Evolutionary conservation across 2,797 vertebrate genomes (phyloP).

Genomic region (Cottoperca gobio): DNA sequence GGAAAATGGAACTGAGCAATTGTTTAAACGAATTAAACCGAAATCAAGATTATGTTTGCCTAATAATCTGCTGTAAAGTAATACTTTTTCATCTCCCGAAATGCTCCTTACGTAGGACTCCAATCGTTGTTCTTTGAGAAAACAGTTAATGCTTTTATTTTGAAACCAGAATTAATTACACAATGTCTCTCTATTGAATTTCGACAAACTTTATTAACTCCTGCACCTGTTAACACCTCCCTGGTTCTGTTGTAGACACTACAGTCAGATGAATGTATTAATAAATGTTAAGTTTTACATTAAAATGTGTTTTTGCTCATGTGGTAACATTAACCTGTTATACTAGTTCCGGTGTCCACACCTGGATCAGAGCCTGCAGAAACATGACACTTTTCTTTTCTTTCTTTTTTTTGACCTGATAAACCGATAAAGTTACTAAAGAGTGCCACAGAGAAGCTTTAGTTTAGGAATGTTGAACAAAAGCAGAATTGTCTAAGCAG

Average conservation of each 20-base stretch:
- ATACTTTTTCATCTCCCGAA: rapidly evolving
- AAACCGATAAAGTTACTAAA: background rate
- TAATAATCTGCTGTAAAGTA: background rate
- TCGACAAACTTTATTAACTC: background rate
- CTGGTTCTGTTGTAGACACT: too few relatives aligned
- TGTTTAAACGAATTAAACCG: background rate
- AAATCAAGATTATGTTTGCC: background rate
- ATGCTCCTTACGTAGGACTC: too few relatives aligned
- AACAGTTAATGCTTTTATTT: slow-evolving; percentile 50
- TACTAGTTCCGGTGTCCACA: background rate
- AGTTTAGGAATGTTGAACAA: background rate
- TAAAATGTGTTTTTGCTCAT: background rate
- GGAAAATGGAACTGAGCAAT: background rate
- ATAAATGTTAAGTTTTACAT: background rate
- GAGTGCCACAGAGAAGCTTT: background rate
- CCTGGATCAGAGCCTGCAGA: background rate
- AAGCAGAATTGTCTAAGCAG: too few relatives aligned
- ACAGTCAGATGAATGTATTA: background rate
- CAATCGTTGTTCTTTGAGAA: background rate
- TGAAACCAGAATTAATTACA: slow-evolving; percentile 29
- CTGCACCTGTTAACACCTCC: background rate
- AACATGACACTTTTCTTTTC: background rate
- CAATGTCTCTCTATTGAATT: background rate
- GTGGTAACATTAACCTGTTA: background rate
- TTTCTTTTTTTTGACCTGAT: background rate